phyloP scores from a whole-genome alignment of 2,888 invertebrate species.

The Agrotis puta region DNA sequence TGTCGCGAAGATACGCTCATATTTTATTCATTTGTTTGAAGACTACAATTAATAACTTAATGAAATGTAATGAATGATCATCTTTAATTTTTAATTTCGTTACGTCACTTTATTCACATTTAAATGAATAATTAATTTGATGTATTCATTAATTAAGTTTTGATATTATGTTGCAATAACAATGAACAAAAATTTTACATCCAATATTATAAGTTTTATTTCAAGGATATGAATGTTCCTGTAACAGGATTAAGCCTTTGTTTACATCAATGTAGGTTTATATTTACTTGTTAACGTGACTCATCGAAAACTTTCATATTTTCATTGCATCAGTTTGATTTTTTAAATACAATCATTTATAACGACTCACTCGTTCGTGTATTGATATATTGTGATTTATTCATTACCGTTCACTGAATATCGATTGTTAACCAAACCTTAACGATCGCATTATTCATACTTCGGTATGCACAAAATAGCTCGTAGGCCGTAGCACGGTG shows the following conservation, averaged over 20 bases:
- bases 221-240: neutral
- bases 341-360: slow-evolving; percentile 2
- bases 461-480: slow-evolving; percentile 64
- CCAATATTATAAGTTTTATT: neutral
- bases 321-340: neutral
- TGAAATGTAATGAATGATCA: too few species aligned
- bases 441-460: slow-evolving; percentile 60
- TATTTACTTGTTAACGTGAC: neutral
- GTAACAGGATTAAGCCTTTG: neutral
- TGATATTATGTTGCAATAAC: neutral
- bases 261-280: neutral
- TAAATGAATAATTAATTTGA: neutral
- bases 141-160: too few species aligned
- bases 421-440: slow-evolving; percentile 34
- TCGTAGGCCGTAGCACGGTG: slow-evolving; percentile 64
- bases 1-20: too few species aligned
- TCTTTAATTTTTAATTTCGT: neutral
- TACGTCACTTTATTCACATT: neutral
- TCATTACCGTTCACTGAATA: slow-evolving; percentile 13
- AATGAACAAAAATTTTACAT: neutral
- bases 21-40: neutral
- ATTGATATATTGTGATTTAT: slow-evolving; percentile 14
- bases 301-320: slow-evolving; percentile 5
- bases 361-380: neutral
- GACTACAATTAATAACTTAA: too few species aligned